A percentile compares a stretch with the other conserved stretches of the same genome.
phyloP scores from a whole-genome alignment of 2,797 vertebrate genomes.

The Nannoperca obscura region DNA sequence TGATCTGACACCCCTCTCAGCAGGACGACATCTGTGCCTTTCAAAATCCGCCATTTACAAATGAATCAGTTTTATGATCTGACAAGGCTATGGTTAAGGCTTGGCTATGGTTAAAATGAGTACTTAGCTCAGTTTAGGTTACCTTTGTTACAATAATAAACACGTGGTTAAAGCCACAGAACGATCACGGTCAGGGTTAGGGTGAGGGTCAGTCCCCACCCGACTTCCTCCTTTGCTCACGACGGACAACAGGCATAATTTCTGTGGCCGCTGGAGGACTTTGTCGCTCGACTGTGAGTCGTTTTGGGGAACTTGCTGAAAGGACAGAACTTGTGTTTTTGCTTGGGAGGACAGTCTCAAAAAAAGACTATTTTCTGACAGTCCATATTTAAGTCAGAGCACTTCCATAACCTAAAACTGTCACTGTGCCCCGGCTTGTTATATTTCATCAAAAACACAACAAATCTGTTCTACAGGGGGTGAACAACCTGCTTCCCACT shows the following conservation, averaged over 20 bases:
- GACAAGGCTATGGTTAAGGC: not conserved
- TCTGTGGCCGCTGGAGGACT: not conserved
- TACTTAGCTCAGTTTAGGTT: not conserved
- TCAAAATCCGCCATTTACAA: not conserved
- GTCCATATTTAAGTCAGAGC: conserved; percentile 25
- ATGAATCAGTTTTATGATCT: not conserved
- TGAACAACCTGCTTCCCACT: not conserved
- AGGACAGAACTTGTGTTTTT: conserved; percentile 15
- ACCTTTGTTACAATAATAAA: not conserved
- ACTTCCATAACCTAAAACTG: conserved; percentile 48
- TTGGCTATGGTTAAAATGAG: not conserved
- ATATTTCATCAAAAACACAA: conserved; percentile 6
- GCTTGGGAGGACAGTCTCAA: not conserved
- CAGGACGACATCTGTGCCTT: not conserved
- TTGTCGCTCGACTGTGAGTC: not conserved
- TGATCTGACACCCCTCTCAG: not conserved
- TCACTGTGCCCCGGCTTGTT: conserved; percentile 35
- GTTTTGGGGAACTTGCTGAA: conserved; percentile 5
- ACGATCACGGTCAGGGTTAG: not conserved
- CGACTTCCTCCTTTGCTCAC: not conserved
- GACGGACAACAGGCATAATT: not conserved
- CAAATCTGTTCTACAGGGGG: not conserved
- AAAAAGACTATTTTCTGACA: conserved; percentile 14
- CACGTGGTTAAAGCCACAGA: not conserved
- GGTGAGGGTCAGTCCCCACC: not conserved